Base-by-base conservation (phyloP, 2,797 vertebrate genomes). In the Labeo calbasu region DNA sequence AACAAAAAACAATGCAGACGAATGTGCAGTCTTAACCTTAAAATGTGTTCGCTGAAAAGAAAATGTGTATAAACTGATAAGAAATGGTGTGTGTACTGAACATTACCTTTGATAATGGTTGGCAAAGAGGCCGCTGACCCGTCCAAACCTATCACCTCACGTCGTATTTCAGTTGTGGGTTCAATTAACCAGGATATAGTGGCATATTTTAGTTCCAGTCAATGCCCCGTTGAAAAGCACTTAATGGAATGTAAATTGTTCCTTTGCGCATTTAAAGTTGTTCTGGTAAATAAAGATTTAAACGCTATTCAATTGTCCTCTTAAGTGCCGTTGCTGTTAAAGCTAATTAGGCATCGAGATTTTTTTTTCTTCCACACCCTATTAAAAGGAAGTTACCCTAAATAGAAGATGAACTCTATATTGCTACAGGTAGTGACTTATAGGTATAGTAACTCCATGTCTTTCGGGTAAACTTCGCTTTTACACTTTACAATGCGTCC, bases 241-340 rank as follows among this genome's bases (percentile, higher is more conserved):
- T 97, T 97, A 98, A 98, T 97, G 96, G 95, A 94, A 96, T 96
- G 96, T 96, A 97, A 98, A 97, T 96, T 95, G 96, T 95, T 95
- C 94, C 94, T 94, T 92, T 94, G 93, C 93, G 92, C 92, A 95
- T 95, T 96, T 96, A 96, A 95, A 95, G 95, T 88, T 94, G 94
- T 96, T 96, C 94, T 96, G 96, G 94, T 96, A 96, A 96, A 97
- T 96, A 96, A 96, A 96, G 96, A 97, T 97, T 96, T 96, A 96
- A 97, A 96, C 95, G 96, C 94, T 95, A 92, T 91, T 94, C 95
- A 93, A 95, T 96, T 95, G 95, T 95, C 95, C 96, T 92, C 94
- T 96, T 97, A 96, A 96, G 96, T 96, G 94, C 94, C 95, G 94
- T 94, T 93, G 95, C 95, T 95, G 95, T 96, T 96, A 93, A 96